These are phyloP conservation scores for Trileptium ribeirensis DNA, from an alignment of 2,888 invertebrate species.

Conservation along the genomic window DNA sequence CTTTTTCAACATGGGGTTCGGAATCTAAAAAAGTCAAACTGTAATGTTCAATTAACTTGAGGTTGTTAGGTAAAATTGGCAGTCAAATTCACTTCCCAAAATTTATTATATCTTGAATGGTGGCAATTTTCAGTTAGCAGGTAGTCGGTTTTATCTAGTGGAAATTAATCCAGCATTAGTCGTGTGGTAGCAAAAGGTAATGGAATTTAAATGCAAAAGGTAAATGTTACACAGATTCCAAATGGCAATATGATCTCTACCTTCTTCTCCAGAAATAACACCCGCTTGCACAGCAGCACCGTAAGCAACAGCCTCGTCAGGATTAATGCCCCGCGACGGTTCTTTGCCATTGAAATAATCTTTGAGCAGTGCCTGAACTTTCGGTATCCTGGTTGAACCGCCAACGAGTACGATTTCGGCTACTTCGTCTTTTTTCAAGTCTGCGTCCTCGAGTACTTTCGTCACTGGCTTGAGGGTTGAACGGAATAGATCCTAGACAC, in stretches of 20 bases:
- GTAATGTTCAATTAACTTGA: no score
- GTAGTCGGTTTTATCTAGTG: no score
- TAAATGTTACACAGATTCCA: no score
- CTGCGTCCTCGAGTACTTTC: conserved; percentile 94
- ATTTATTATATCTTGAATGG: no score
- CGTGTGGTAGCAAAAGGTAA: no score
- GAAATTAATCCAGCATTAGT: no score
- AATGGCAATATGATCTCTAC: no score
- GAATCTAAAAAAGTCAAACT: no score
- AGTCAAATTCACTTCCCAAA: no score
- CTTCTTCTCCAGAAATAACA: conserved; percentile 91
- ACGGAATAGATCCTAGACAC: conserved; percentile 60
- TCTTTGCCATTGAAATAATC: conserved; percentile 92
- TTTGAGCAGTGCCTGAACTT: conserved; percentile 64
- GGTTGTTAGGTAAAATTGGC: no score
- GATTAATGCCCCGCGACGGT: conserved; percentile 93
- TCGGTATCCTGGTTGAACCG: conserved; percentile 97
- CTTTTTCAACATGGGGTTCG: no score
- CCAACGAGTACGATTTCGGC: conserved; percentile 98
- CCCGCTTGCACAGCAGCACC: conserved; percentile 98
- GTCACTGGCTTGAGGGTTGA: conserved; percentile 90
- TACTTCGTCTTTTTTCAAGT: conserved; percentile 94
- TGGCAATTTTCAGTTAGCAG: no score
- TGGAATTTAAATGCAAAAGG: background rate
- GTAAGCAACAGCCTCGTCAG: conserved; percentile 97